Evolutionary conservation across 2,888 invertebrate genomes (phyloP).

Genomic region (Drosophila colorata): DNA sequence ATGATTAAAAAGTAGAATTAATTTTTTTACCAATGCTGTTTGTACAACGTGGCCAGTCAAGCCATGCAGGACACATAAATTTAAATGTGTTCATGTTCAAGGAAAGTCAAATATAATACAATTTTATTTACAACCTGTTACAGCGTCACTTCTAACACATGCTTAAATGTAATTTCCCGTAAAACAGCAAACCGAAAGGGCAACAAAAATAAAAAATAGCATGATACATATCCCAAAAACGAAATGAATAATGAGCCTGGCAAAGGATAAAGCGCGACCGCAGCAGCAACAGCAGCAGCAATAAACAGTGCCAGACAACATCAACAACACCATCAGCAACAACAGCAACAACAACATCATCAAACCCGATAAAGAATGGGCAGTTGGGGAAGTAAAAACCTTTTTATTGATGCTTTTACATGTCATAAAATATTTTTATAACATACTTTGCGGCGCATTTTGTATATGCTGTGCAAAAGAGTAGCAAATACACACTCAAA

Average conservation of each 20-base stretch:
- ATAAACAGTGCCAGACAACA: constrained; percentile 53
- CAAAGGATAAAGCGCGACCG: constrained; percentile 69
- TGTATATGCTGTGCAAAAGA: constrained; percentile 46
- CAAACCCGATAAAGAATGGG: constrained; percentile 14
- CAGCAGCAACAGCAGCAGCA: constrained; percentile 35
- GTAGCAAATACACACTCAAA: constrained; percentile 4
- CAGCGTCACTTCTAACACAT: constrained; percentile 77
- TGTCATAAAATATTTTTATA: constrained; percentile 80
- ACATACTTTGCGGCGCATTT: constrained; percentile 65
- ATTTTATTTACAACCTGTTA: constrained; percentile 78
- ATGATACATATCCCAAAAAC: constrained; percentile 53
- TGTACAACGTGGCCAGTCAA: neutral
- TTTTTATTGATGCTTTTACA: constrained; percentile 79
- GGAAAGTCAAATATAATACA: constrained; percentile 54
- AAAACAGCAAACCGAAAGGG: constrained; percentile 51
- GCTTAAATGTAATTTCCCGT: constrained; percentile 77
- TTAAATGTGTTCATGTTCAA: constrained; percentile 18
- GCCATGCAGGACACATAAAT: neutral
- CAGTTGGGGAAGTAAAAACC: constrained; percentile 26
- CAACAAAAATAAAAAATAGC: constrained; percentile 28
- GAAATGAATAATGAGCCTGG: constrained; percentile 59
- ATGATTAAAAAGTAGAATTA: neutral
- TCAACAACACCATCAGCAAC: constrained; percentile 19
- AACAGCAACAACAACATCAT: constrained; percentile 20
- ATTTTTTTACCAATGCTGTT: neutral